Evolutionary conservation across 1,140 invertebrate species (phyloP).

Genomic region (Nomia melanderi): DNA sequence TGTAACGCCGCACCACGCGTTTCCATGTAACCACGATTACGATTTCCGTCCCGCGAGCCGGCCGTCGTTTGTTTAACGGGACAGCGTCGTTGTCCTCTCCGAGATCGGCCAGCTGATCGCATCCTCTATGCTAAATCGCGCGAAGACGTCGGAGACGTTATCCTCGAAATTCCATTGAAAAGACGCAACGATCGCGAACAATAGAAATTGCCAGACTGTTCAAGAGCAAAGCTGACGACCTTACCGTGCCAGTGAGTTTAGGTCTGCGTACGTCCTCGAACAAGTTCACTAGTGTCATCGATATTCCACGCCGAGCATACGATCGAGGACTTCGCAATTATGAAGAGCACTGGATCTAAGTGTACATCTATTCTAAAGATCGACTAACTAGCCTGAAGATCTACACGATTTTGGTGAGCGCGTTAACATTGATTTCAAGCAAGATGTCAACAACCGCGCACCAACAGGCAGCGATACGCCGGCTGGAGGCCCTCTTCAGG

Average conservation of each 20-base stretch:
- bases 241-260: background rate
- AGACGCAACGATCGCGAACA: background rate
- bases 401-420: background rate
- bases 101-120: no score
- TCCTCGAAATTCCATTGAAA: background rate
- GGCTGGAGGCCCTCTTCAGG: constrained; percentile 87
- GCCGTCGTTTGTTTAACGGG: constrained; percentile 19
- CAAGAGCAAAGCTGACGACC: background rate
- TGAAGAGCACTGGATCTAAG: background rate
- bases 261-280: background rate
- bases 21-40: constrained; percentile 53
- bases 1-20: constrained; percentile 73
- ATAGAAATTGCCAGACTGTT: background rate
- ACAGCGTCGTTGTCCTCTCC: background rate
- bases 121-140: no score
- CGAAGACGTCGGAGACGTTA: background rate
- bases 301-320: no score
- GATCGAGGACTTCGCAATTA: background rate
- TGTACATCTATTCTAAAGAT: background rate
- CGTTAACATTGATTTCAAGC: background rate
- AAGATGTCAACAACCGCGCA: constrained; percentile 81
- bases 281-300: background rate
- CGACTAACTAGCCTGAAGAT: background rate
- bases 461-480: constrained; percentile 85
- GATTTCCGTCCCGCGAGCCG: constrained; percentile 27